Conservation (phyloP, 2,888 invertebrate genomes). For the Papilio elwesi region DNA sequence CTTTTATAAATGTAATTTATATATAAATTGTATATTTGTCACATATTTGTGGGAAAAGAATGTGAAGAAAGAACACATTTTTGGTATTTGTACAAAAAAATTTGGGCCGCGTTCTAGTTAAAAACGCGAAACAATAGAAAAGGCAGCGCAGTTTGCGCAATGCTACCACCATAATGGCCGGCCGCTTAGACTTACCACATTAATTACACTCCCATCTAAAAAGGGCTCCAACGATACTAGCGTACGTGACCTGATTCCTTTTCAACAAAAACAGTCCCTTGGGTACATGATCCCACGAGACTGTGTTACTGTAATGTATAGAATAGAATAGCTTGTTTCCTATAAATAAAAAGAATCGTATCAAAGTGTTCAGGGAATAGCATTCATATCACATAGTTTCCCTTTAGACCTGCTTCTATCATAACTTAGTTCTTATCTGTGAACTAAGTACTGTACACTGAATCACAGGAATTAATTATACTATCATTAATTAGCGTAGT, state of each 20-base stretch:
- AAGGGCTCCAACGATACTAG: constrained; percentile 5
- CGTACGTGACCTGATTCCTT: constrained; percentile 30
- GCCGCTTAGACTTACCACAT: constrained; percentile 44
- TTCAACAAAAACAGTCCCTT: background rate
- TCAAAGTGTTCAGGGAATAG: no score
- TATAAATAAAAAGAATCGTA: no score
- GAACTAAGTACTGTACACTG: no score
- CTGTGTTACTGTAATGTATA: background rate
- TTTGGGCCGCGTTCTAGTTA: constrained; percentile 59
- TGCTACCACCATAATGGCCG: constrained; percentile 67
- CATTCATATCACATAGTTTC: no score
- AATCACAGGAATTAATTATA: no score
- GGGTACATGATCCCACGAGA: background rate
- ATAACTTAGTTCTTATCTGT: no score
- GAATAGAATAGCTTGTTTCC: no score
- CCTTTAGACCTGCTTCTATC: no score
- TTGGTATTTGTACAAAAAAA: constrained; percentile 42
- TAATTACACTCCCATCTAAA: constrained; percentile 38
- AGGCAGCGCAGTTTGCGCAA: constrained; percentile 54
- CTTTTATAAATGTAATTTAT: no score
- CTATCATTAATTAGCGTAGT: no score
- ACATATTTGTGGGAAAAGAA: constrained; percentile 11
- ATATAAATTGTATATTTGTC: background rate
- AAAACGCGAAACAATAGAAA: constrained; percentile 68
- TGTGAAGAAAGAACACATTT: constrained; percentile 22